Evolutionary conservation across 2,888 invertebrate genomes (phyloP).

Genomic region (Cosmorhoe ocellata): DNA sequence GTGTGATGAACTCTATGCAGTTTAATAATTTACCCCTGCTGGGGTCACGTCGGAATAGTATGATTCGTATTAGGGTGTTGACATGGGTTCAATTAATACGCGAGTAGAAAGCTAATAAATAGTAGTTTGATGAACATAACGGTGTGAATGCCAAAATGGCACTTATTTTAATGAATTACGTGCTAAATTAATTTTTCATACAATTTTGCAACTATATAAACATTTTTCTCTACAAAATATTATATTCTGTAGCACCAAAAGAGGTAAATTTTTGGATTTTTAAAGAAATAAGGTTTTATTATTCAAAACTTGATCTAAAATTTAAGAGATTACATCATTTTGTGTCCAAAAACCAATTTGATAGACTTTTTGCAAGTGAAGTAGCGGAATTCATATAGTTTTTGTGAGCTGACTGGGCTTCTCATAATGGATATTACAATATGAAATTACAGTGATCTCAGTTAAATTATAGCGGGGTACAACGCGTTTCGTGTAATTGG

Average conservation of each 20-base stretch:
- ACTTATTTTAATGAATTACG: no score
- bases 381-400: conserved; percentile 26
- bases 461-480: conserved; percentile 62
- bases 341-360: conserved; percentile 6
- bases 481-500: conserved; percentile 68
- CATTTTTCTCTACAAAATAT: no score
- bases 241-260: no score
- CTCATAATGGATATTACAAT: conserved; percentile 62
- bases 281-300: no score
- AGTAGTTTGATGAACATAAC: neutral
- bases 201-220: no score
- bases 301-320: no score
- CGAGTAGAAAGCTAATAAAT: conserved; percentile 20
- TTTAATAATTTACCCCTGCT: conserved; percentile 47
- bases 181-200: no score
- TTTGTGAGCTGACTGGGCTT: conserved; percentile 44
- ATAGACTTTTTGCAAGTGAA: conserved; percentile 21
- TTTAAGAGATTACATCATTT: neutral
- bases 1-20: conserved; percentile 44
- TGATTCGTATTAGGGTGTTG: conserved; percentile 21
- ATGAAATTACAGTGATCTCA: conserved; percentile 69
- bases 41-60: conserved; percentile 14
- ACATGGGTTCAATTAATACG: conserved; percentile 24
- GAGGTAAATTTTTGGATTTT: no score
- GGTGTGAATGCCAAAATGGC: neutral